Percentiles rank a stretch among this genome's conserved stretches.
Evolutionary conservation across 2,888 invertebrate species (phyloP).

Genomic region (Sesia apiformis): DNA sequence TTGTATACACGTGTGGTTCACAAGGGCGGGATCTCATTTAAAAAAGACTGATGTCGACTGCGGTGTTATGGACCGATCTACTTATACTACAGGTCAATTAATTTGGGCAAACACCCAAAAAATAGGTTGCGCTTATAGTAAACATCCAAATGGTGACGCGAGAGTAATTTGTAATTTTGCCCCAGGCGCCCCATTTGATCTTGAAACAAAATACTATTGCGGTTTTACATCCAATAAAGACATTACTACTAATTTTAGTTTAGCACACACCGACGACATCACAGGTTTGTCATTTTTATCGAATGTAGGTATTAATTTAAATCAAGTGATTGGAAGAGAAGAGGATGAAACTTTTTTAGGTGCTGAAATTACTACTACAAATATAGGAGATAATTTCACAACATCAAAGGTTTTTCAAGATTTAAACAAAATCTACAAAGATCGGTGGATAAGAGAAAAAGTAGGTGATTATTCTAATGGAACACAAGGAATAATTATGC

Average conservation of each 20-base stretch:
- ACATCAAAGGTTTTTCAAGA: constrained; percentile 29
- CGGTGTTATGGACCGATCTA: constrained; percentile 37
- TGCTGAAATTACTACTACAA: neutral
- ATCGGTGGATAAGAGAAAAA: constrained; percentile 26
- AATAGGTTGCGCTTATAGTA: constrained; percentile 56
- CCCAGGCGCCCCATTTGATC: constrained; percentile 49
- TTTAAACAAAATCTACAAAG: constrained; percentile 31
- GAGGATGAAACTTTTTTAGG: neutral
- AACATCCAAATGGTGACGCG: constrained; percentile 32
- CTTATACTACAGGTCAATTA: constrained; percentile 46
- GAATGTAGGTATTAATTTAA: constrained; percentile 24
- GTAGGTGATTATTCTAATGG: constrained; percentile 27
- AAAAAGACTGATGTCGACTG: constrained; percentile 40
- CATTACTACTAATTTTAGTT: constrained; percentile 10
- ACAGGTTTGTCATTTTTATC: constrained; percentile 21
- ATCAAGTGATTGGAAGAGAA: neutral
- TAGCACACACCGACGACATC: constrained; percentile 13
- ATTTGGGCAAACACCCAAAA: constrained; percentile 54
- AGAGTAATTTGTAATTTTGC: constrained; percentile 57
- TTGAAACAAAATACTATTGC: constrained; percentile 42
- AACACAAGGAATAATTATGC: constrained; percentile 35
- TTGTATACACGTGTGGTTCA: constrained; percentile 55
- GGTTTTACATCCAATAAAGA: constrained; percentile 38
- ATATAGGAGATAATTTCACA: neutral
- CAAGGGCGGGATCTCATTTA: constrained; percentile 36